Conservation (phyloP, 2,888 invertebrate genomes). For the Cheilosia soror region DNA sequence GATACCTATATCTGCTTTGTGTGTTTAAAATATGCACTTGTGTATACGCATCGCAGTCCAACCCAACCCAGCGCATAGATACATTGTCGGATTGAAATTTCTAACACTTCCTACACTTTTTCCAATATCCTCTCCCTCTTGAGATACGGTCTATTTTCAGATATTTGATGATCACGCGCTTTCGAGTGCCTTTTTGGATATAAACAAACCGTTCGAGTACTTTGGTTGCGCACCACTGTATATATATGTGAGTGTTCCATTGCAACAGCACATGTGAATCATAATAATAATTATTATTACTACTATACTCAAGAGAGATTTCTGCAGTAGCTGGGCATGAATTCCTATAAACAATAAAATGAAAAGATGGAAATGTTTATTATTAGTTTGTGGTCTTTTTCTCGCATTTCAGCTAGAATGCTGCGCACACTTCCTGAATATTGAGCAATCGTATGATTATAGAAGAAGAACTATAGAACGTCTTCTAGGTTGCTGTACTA, state of each 20-base stretch:
- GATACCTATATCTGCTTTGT: slow-evolving; percentile 4
- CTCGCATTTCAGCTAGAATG: slow-evolving; percentile 52
- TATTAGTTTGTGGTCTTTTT: slow-evolving; percentile 66
- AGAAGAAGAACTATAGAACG: background rate
- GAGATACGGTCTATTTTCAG: slow-evolving; percentile 62
- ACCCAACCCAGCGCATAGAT: slow-evolving; percentile 16
- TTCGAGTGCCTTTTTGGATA: slow-evolving; percentile 63
- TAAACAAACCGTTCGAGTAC: slow-evolving; percentile 61
- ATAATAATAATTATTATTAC: slow-evolving; percentile 71
- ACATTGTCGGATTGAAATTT: slow-evolving; percentile 60
- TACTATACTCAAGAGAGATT: slow-evolving; percentile 41
- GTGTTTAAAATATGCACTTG: slow-evolving; percentile 12
- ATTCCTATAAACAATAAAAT: slow-evolving; percentile 72
- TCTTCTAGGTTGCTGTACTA: background rate
- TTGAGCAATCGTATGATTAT: slow-evolving; percentile 8
- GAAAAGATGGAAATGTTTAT: slow-evolving; percentile 71
- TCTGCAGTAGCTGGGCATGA: slow-evolving; percentile 52
- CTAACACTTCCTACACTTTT: slow-evolving; percentile 67
- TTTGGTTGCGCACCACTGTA: slow-evolving; percentile 54
- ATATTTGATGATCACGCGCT: slow-evolving; percentile 62
- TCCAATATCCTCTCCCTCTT: slow-evolving; percentile 68
- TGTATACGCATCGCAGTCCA: background rate
- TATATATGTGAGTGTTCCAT: slow-evolving; percentile 19
- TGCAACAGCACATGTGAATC: slow-evolving; percentile 68
- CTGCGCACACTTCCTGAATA: slow-evolving; percentile 68